Percentiles rank a stretch among this genome's conserved stretches.
phyloP scores from a whole-genome alignment of 2,888 invertebrate species.

The Gibbula magus region DNA sequence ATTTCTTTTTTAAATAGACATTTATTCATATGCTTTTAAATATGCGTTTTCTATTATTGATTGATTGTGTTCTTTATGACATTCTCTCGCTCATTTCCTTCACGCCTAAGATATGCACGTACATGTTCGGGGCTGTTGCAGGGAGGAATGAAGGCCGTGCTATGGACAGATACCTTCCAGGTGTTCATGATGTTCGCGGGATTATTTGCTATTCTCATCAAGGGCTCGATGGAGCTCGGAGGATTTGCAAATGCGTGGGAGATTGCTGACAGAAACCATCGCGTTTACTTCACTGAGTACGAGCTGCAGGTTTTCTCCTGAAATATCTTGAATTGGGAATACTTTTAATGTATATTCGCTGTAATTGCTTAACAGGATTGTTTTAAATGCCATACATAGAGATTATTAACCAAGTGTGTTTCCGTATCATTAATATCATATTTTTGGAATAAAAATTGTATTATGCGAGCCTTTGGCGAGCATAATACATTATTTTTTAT shows the following conservation, averaged over 20 bases:
- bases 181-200: constrained; percentile 75
- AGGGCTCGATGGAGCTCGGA: constrained; percentile 71
- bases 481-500: no score
- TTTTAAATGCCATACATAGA: no score
- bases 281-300: constrained; percentile 72
- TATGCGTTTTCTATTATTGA: neutral
- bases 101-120: neutral
- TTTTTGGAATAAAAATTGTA: no score
- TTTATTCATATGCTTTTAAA: neutral
- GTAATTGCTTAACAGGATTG: no score
- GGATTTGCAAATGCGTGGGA: constrained; percentile 71
- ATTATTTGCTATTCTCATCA: constrained; percentile 72
- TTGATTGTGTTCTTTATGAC: neutral
- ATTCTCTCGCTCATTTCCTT: neutral
- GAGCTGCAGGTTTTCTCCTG: constrained; percentile 20
- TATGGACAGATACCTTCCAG: constrained; percentile 77
- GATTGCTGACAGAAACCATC: constrained; percentile 56
- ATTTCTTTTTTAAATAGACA: no score
- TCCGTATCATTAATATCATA: no score
- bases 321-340: no score
- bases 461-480: no score
- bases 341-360: no score
- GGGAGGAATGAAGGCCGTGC: constrained; percentile 77
- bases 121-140: constrained; percentile 46
- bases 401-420: no score